Percentiles rank a stretch among this genome's conserved stretches.
phyloP scores from a whole-genome alignment of 2,888 invertebrate species.

The Ophion slaviceki region DNA sequence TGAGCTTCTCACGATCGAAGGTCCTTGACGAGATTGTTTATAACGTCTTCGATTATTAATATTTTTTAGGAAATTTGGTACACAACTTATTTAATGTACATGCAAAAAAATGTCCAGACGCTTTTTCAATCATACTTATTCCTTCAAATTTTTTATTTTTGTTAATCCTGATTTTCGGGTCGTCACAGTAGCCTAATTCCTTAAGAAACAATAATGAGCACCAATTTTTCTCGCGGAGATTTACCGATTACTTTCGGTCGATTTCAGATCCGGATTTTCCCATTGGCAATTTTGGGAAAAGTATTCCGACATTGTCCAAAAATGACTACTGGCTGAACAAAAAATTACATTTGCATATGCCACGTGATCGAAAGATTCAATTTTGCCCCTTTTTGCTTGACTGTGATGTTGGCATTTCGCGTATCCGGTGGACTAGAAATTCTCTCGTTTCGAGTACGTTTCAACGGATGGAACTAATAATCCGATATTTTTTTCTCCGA shows the following conservation, averaged over 20 bases:
- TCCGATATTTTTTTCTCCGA: neutral
- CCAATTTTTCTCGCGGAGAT: neutral
- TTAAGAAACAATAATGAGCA: neutral
- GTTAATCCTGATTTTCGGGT: too few relatives aligned
- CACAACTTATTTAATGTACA: too few relatives aligned
- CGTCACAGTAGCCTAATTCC: too few relatives aligned
- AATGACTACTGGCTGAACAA: neutral
- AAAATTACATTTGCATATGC: neutral
- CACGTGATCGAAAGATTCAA: neutral
- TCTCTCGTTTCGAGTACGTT: slow-evolving; percentile 15
- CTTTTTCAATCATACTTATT: too few relatives aligned
- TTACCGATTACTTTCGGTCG: neutral
- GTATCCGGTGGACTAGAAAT: slow-evolving; percentile 26
- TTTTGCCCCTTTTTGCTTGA: neutral
- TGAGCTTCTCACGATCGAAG: too few relatives aligned
- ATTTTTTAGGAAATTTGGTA: too few relatives aligned
- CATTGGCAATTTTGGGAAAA: neutral
- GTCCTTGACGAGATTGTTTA: too few relatives aligned
- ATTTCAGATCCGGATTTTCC: neutral
- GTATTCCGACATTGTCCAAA: neutral
- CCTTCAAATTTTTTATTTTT: too few relatives aligned
- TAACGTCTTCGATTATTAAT: too few relatives aligned
- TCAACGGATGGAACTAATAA: neutral
- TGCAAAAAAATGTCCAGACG: too few relatives aligned
- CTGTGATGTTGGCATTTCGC: neutral